Evolutionary conservation across 2,113 vertebrate genomes (phyloP), one percentile per base, ranked within the genome.

Genomic region (Catharus minimus): DNA sequence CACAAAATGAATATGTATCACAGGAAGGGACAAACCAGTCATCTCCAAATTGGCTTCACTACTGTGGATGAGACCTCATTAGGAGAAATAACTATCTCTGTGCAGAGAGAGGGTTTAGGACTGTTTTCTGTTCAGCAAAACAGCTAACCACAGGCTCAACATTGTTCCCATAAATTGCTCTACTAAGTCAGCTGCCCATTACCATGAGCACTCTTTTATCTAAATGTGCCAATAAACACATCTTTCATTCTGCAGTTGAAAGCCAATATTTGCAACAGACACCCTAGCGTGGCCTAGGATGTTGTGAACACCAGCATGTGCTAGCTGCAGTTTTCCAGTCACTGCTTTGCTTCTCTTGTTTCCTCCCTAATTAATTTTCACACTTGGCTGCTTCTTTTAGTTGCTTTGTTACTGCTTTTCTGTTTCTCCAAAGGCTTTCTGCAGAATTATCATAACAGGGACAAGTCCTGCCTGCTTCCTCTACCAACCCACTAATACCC

Each of bases 401-500:
- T 80, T 52, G 52, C 17, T 80, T 75, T 72, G 15, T 66, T 66
- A 39, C 43, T 38, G 5, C 28, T 66, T 79, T 38, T 41, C 36
- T 49, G 17, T 71, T 86, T 81, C 53, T 86, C 53, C 9, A 11
- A 24, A 61, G 26, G 24, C 12, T 77, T 69, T 79, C 36, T 2
- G 1, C 20, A 15, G 5, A 55, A 16, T 8, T 12, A 77, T 30
- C 18, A 7, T 18, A 23, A 21, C 4, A 20, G n/a, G n/a, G 18
- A 69, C 5, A 24, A 9, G 2, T 68, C 44, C 39, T 81, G 21
- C 7, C 12, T 19, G 18, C n/a, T 74, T 47, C 22, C 19, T 67
- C 15, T 13, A 22, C 6, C 0, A 3, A 12, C 22, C 21, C 41
- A 16, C 3, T 13, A 9, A 30, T 2, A 30, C 22, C 18, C 26